Evolutionary conservation across 1,140 invertebrate genomes (phyloP), one percentile per base, ranked within the genome.

Genomic region (Drosophila trapezifrons): DNA sequence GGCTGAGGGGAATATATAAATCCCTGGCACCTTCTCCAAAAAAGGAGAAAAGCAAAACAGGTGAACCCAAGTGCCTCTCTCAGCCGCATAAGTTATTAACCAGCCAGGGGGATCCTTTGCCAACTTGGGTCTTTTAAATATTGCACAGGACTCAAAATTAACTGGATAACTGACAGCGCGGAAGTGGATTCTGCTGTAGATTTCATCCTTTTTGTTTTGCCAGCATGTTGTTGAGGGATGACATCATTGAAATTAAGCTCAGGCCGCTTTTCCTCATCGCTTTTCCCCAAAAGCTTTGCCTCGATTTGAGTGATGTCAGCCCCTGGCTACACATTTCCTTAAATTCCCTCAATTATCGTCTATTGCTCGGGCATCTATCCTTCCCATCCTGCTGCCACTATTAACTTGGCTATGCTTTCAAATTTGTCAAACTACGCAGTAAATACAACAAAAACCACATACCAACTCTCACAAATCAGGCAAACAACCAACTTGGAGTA

Each of bases 31-130:
- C n/a, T n/a, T n/a, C n/a, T n/a, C 51, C 20, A n/a, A 18, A 46
- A 35, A 55, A 40, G 52, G 15, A 20, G 7, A 3, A 22, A 35
- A 49, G 15, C 35, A 40, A 38, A 38, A 20, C 54, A 76, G 72
- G 73, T 76, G 62, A 76, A 59, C 62, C 9, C 45, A 76, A 76
- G 60, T 76, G 60, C 62, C 66, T 47, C 66, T 47, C 46, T 42
- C 69, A 67, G 40, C 67, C 62, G 47, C 72, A 86, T 81, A 77
- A 77, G 62, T 64, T 86, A 84, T 81, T 81, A 86, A 81, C 63
- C 35, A 40, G 60, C 35, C 40, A 57, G 4, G 49, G 12, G 32
- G 57, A 32, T 32, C 15, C 37, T 22, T 20, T 42, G 46, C 52
- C 32, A 27, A 42, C 25, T 40, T 75, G 46, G 10, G 27, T 54